Evolutionary conservation across 2,888 invertebrate genomes (phyloP), one percentile per base, ranked within the genome.

Genomic region (Chorisops tibialis): DNA sequence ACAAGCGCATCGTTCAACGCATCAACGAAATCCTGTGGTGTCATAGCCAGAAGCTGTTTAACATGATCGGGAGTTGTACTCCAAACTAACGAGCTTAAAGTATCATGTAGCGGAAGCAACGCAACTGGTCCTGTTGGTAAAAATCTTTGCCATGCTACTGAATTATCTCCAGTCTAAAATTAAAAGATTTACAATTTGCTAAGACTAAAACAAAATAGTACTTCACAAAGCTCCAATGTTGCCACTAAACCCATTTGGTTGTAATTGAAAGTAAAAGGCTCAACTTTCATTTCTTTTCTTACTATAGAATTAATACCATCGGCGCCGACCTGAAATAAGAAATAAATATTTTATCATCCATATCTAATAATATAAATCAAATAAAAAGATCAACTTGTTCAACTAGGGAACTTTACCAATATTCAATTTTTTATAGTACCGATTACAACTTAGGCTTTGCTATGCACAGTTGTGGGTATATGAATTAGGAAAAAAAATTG

Each of bases 111-210:
- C 6, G 98, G 99, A 58, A 99, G 79, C 21, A 98, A 75, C 3
- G 98, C 98, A 21, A 99, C 83, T 0, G 97, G 96, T 1, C 98
- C 98, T 2, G 85, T 87, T 0, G 95, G 92, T 65, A 96, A 79
- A 79, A 97, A 97, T 67, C 96, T 83, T 77, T 99, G 98, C 97
- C 97, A 99, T 0, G 97, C 98, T 2, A 91, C 89, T 24, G 84
- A 83, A 77, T 97, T 97, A 59, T 86, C 86, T 12, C 82, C 81
- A 48, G 85, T 81, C 87, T 91, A 16, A 12, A 76, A 67, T 75
- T 14, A 47, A 47, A 47, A 18, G 5, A 47, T 47, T n/a, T 7
- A 30, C 30, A 30, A 30, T 30, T 30, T 30, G 30, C 9, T 30
- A 30, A 2, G 30, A 7, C n/a, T n/a, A n/a, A n/a, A n/a, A n/a